A percentile compares a stretch with the other conserved stretches of the same genome.
phyloP scores from a whole-genome alignment of 2,113 vertebrate species.

The Pseudorhombus dupliciocellatus region DNA sequence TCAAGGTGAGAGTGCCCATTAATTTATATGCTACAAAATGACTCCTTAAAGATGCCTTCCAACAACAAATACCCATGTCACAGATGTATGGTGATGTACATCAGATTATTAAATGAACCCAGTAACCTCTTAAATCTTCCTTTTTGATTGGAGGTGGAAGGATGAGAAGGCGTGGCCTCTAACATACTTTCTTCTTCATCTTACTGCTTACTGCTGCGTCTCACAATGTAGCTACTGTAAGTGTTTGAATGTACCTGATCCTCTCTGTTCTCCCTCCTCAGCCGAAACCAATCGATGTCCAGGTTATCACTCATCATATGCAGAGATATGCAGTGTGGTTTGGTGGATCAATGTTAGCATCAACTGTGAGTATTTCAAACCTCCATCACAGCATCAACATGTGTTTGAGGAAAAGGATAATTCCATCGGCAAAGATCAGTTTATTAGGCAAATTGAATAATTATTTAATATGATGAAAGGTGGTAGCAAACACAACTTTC shows the following conservation, averaged over 20 bases:
- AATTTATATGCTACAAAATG: neutral
- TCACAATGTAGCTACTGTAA: too few relatives aligned
- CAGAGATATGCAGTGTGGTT: conserved; percentile 99
- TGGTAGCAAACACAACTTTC: too few relatives aligned
- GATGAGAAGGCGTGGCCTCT: neutral
- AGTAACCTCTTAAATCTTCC: neutral
- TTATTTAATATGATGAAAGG: too few relatives aligned
- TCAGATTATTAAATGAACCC: neutral
- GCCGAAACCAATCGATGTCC: conserved; percentile 98
- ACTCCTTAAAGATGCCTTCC: neutral
- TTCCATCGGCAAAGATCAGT: too few relatives aligned
- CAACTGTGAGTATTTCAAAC: conserved; percentile 87
- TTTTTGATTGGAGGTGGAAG: neutral
- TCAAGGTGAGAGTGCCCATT: conserved; percentile 84
- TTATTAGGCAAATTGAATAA: too few relatives aligned
- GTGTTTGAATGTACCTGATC: neutral
- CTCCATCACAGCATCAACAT: neutral
- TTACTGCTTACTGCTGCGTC: neutral
- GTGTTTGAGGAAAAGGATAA: too few relatives aligned
- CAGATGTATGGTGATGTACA: conserved; percentile 5
- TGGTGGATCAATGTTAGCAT: conserved; percentile 98
- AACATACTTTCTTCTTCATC: too few relatives aligned
- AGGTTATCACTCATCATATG: conserved; percentile 98
- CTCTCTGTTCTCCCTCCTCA: conserved; percentile 56
- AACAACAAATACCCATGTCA: neutral